Conservation (phyloP, 2,888 invertebrate species). For the Limnephilus auricula region DNA sequence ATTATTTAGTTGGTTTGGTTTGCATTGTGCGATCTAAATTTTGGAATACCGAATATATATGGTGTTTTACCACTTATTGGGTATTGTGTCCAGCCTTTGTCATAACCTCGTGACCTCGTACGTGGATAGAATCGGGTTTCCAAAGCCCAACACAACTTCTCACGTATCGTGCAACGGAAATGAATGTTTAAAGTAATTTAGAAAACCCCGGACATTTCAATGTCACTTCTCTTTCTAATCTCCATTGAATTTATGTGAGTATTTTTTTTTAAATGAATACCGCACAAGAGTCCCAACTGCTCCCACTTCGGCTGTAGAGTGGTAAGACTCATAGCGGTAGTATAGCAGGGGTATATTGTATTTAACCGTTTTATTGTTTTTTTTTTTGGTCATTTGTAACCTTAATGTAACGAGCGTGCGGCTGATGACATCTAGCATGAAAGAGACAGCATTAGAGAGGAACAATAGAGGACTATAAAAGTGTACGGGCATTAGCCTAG, state of each 20-base stretch:
- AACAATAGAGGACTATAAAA: no score
- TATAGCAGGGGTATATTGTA: no score
- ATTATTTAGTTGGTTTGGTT: neutral
- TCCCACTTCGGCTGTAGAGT: no score
- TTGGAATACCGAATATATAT: neutral
- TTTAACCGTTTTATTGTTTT: no score
- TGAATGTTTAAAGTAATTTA: constrained; percentile 14
- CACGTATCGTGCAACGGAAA: neutral
- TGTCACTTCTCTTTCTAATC: neutral
- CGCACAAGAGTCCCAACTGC: no score
- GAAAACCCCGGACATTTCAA: neutral
- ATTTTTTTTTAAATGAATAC: no score
- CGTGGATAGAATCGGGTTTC: neutral
- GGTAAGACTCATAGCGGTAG: no score
- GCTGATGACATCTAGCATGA: no score
- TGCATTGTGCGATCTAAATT: neutral
- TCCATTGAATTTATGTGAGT: neutral
- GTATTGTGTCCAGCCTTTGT: neutral
- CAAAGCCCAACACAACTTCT: neutral
- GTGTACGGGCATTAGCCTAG: no score
- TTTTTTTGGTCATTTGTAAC: no score
- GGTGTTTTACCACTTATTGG: neutral
- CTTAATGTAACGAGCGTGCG: no score
- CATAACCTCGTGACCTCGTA: neutral
- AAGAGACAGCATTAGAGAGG: no score